Conservation (phyloP, 2,888 invertebrate genomes). For the Venusia cambrica region DNA sequence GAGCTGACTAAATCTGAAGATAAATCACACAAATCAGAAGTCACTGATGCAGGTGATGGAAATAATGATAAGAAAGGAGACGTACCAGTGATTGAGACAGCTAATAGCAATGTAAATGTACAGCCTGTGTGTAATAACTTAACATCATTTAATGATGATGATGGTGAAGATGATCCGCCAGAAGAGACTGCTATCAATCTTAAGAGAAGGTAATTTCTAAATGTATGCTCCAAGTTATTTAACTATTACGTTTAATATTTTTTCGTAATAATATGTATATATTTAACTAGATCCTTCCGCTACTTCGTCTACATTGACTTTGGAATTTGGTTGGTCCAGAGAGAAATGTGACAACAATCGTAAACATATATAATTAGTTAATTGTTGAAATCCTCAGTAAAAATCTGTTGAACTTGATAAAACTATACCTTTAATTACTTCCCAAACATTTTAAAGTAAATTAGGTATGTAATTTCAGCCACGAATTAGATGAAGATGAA, state of each 20-base stretch:
- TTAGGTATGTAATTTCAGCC: constrained; percentile 59
- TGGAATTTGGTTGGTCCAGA: too few species aligned
- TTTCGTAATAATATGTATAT: too few species aligned
- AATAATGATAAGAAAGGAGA: constrained; percentile 32
- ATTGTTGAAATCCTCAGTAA: too few species aligned
- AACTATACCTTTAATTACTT: too few species aligned
- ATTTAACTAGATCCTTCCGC: too few species aligned
- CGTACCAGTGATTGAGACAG: constrained; percentile 27
- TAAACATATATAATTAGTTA: too few species aligned
- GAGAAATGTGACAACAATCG: too few species aligned
- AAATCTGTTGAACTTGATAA: too few species aligned
- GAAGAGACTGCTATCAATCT: constrained; percentile 74
- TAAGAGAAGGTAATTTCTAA: constrained; percentile 71
- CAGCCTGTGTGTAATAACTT: constrained; percentile 36
- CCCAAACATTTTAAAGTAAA: too few species aligned
- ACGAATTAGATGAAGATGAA: constrained; percentile 77
- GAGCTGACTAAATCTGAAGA: constrained; percentile 45
- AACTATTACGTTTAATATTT: too few species aligned
- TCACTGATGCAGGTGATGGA: constrained; percentile 48
- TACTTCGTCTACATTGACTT: too few species aligned
- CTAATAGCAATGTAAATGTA: constrained; percentile 22
- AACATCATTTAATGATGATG: constrained; percentile 46
- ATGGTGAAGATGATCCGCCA: constrained; percentile 75
- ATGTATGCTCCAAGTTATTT: constrained; percentile 6
- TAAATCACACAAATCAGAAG: too few species aligned